Percentiles rank a stretch among this genome's conserved stretches.
Conservation (phyloP, 37 sponge, comb jelly and placozoan genomes). For the Amphimedon queenslandica region DNA sequence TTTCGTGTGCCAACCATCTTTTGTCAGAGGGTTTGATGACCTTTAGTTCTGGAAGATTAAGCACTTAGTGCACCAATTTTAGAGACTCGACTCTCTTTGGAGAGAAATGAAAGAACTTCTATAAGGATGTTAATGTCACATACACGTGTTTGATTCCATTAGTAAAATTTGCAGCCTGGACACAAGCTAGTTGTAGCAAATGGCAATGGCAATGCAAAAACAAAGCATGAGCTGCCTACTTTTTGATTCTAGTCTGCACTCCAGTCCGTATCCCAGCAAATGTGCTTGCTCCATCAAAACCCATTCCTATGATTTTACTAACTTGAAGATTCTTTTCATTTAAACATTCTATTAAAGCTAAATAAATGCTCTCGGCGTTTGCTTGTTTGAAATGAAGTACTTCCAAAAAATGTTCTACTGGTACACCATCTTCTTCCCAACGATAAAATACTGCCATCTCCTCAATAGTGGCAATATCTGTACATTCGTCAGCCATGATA, state of each 20-base stretch:
- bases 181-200: slow-evolving; percentile 55
- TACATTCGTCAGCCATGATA: slow-evolving; percentile 71
- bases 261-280: slow-evolving; percentile 57
- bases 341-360: slow-evolving; percentile 48
- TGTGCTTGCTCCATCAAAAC: slow-evolving; percentile 67
- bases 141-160: slow-evolving; percentile 46
- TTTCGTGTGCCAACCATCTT: slow-evolving; percentile 65
- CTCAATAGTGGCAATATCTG: slow-evolving; percentile 67
- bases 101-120: slow-evolving; percentile 45
- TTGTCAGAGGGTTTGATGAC: slow-evolving; percentile 58
- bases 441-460: slow-evolving; percentile 64
- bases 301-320: slow-evolving; percentile 42
- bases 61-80: slow-evolving; percentile 43
- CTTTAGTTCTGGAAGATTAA: slow-evolving; percentile 58
- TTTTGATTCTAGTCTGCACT: slow-evolving; percentile 37
- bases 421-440: slow-evolving; percentile 71
- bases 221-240: slow-evolving; percentile 47
- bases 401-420: slow-evolving; percentile 70
- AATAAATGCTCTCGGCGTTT: slow-evolving; percentile 30
- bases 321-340: slow-evolving; percentile 46
- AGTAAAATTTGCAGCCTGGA: slow-evolving; percentile 66
- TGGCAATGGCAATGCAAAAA: slow-evolving; percentile 52
- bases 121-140: slow-evolving; percentile 39
- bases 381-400: slow-evolving; percentile 48
- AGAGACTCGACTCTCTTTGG: slow-evolving; percentile 46